Conservation (phyloP, 2,113 vertebrate species). For the Chionis minor region DNA sequence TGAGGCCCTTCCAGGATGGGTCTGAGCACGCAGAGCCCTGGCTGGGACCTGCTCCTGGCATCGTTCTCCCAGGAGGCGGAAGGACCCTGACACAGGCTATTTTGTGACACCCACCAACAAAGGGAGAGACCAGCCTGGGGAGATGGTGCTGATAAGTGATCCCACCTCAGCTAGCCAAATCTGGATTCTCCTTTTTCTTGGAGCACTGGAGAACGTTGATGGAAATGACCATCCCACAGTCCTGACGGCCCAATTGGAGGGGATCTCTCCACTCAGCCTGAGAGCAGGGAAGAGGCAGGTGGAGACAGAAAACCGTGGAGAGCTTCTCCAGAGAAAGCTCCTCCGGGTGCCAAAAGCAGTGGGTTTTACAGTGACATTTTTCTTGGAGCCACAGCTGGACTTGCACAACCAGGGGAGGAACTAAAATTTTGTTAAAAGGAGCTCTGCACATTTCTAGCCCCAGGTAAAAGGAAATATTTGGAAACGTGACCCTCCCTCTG, state of each 20-base stretch:
- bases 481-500: not conserved
- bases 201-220: not conserved
- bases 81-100: not conserved
- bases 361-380: conserved; percentile 21
- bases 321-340: not conserved
- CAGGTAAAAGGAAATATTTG: conserved; percentile 34
- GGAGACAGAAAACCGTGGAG: not conserved
- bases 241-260: not conserved
- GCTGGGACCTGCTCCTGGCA: not conserved
- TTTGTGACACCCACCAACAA: not conserved
- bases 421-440: not conserved
- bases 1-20: not conserved
- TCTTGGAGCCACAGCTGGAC: conserved; percentile 28
- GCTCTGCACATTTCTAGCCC: conserved; percentile 45
- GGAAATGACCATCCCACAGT: not conserved
- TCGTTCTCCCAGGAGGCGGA: not conserved
- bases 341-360: not conserved
- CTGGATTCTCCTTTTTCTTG: not conserved
- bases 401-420: not conserved
- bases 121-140: not conserved
- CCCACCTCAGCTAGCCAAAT: not conserved
- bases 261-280: not conserved
- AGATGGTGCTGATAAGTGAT: not conserved
- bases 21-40: not conserved
- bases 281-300: not conserved